Evolutionary conservation across 2,113 vertebrate genomes (phyloP), one percentile per base, ranked within the genome.

Genomic region (Azemiops feae): DNA sequence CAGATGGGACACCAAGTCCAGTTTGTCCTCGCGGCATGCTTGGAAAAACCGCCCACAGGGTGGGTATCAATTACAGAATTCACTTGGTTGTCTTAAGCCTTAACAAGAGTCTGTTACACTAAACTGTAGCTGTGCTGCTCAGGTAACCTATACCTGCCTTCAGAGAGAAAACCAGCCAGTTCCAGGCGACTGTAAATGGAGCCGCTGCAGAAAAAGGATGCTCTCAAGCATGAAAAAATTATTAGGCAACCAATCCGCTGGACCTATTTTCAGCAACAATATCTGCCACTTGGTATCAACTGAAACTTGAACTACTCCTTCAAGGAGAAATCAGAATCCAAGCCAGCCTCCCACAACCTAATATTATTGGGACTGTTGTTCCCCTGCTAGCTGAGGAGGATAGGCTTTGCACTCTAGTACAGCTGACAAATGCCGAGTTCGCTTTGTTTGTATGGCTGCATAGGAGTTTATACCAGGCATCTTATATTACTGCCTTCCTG

Each of bases 171-270:
- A 64, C 91, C 92, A n/a, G 69, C n/a, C 74, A 74, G 25, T 69
- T 94, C 0, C 60, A 69, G 81, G 14, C 2, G 18, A 4, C 0
- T 93, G 97, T 96, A 97, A 97, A 90, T 0, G 43, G 96, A 97
- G 88, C 96, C 87, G 53, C 4, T 0, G 85, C 74, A 94, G 91
- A 52, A 91, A 95, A 91, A 4, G 90, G 94, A 94, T 93, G 89
- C 96, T 93, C 95, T 93, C 91, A 0, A 30, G 60, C 96, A 97
- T 97, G 94, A 97, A 97, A 97, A 92, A 97, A 90, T 97, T 91
- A 97, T 96, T 96, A 96, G 96, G 90, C 88, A 43, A 58, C 90
- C 93, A 52, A 93, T 94, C 90, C 93, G 9, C 2, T 1, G 30
- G 92, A 88, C 94, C 95, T 88, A 93, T 90, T 69, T 92, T 95